Base-by-base conservation (phyloP, 2,113 vertebrate species). In the Etia nguti region DNA sequence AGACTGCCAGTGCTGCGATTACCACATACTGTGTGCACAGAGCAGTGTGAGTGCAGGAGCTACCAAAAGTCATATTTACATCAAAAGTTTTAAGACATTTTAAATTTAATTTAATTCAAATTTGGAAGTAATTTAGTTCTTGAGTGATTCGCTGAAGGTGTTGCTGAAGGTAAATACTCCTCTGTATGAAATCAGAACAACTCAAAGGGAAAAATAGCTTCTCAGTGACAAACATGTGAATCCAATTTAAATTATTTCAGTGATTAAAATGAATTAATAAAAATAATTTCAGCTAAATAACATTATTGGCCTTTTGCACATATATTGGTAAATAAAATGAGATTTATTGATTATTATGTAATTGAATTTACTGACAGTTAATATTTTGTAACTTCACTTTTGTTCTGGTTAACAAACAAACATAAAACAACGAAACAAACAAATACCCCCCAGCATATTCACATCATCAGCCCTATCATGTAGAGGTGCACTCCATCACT, bases 1-100 rank as follows among this genome's bases (percentile, higher is more conserved):
- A 65, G 31, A 8, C 60, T 22, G 10, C 0, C 10, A 0, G 60
- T 12, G 10, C 4, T 36, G 3, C 7, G 1, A 0, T 65, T 4
- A 65, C 34, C 0, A 0, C 13, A 6, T 22, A 15, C 34, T 24
- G 10, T 38, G 20, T 12, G n/a, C 60, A 65, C 10, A 38, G 31
- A 12, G 18, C 31, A 65, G 18, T 8, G 60, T 8, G 10, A 38
- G 0, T n/a, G 60, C 1, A 48, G 6, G 3, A 56, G 54, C 4
- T 13, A 36, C 2, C 16, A 38, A 4, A 20, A 65, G 34, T 38
- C 62, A 22, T 22, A 41, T 68, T 41, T 41, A 3, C 31, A 13
- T 68, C 3, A 12, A 65, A 65, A 38, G 10, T 0, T 68, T 68
- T 38, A 68, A 68, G 6, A 38, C 34, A 41, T 38, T 41, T 68